A percentile compares a stretch with the other conserved stretches of the same genome.
These are phyloP conservation scores for Channallabes apus DNA, from an alignment of 2,797 vertebrate genomes.

Conservation along the genomic window DNA sequence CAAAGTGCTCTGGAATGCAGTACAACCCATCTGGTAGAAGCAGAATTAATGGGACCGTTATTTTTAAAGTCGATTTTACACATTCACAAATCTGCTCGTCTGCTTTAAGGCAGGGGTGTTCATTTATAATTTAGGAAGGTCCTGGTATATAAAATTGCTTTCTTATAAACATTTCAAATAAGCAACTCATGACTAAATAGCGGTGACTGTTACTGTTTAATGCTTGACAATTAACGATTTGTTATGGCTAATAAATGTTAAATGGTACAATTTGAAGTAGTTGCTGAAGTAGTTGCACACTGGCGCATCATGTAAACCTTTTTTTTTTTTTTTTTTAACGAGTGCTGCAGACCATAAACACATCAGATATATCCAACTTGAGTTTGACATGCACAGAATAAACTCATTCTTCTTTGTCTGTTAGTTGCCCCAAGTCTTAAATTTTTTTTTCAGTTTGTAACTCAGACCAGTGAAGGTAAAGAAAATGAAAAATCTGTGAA, in stretches of 20 bases:
- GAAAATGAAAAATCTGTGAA: background rate
- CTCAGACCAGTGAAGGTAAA: background rate
- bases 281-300: no score
- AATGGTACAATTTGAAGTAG: background rate
- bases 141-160: background rate
- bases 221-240: background rate
- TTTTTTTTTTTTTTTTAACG: background rate
- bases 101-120: background rate
- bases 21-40: constrained; percentile 4
- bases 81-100: background rate
- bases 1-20: background rate
- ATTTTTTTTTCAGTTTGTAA: background rate
- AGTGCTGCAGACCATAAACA: background rate
- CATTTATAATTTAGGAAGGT: background rate
- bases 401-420: constrained; percentile 6
- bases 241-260: background rate
- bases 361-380: background rate
- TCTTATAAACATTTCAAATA: background rate
- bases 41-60: background rate
- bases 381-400: background rate
- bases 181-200: background rate
- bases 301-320: no score
- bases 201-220: background rate
- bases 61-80: constrained; percentile 6
- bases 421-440: background rate